Conservation (phyloP, 2,888 invertebrate genomes). For the Hyppa rectilinea region DNA sequence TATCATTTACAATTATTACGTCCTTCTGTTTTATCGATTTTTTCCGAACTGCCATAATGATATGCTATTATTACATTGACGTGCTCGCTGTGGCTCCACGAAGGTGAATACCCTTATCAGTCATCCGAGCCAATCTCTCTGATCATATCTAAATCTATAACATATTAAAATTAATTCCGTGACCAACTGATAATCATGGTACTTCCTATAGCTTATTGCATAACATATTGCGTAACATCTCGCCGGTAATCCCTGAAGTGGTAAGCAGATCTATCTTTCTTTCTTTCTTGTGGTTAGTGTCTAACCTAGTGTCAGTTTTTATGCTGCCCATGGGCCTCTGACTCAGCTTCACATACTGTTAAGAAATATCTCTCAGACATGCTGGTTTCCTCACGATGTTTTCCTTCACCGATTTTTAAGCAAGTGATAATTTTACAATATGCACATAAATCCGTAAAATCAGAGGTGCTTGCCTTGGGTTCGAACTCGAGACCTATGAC, state of each 20-base stretch:
- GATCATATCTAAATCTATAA: not conserved
- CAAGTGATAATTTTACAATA: no score
- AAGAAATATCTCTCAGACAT: no score
- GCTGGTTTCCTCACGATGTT: no score
- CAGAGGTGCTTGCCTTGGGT: no score
- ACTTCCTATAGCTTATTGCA: not conserved
- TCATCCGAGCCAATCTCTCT: not conserved
- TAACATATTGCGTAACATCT: not conserved
- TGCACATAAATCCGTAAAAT: no score
- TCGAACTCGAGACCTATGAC: no score
- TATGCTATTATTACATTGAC: not conserved
- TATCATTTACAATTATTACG: not conserved
- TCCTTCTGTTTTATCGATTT: conserved; percentile 3
- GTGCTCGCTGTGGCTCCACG: conserved; percentile 19
- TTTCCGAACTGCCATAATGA: conserved; percentile 9
- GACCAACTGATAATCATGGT: not conserved
- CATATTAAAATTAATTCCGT: not conserved
- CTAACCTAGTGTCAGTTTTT: no score
- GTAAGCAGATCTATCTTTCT: no score
- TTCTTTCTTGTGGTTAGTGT: no score
- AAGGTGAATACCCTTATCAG: conserved; percentile 46
- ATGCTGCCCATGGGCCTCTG: no score
- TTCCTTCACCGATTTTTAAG: no score
- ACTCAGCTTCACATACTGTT: no score
- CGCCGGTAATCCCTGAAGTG: not conserved